Conservation (phyloP, 2,113 vertebrate species). For the Cavia porcellus region DNA sequence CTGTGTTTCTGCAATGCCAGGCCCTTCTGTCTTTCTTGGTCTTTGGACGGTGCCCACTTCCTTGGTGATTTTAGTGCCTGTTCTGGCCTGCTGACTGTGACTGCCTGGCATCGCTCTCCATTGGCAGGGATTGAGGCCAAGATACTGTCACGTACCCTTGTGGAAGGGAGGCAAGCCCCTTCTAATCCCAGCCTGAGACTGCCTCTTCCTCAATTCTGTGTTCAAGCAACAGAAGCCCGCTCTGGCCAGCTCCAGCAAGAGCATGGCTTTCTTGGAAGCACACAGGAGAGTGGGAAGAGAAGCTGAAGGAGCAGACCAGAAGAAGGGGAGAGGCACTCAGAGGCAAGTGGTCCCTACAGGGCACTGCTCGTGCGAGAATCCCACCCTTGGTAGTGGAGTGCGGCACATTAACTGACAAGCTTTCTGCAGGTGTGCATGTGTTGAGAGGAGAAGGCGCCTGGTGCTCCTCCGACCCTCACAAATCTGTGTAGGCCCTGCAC, state of each 20-base stretch:
- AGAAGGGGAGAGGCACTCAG: background rate
- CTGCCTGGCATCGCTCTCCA: constrained; percentile 16
- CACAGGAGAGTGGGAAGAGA: background rate
- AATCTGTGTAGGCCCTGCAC: background rate
- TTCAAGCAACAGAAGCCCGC: background rate
- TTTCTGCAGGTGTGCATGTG: background rate
- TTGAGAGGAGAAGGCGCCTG: background rate
- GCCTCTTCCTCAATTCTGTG: background rate
- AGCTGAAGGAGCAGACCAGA: background rate
- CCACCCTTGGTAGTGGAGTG: background rate
- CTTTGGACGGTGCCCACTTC: constrained; percentile 9
- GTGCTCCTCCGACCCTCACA: background rate
- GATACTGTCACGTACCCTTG: background rate
- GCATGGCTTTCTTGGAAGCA: background rate
- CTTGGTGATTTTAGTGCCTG: background rate
- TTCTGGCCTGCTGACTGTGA: background rate
- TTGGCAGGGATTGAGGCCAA: background rate
- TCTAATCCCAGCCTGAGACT: background rate
- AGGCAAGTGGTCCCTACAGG: background rate
- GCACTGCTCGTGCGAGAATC: background rate
- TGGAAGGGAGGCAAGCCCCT: background rate
- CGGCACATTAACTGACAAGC: background rate
- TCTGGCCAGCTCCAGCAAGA: background rate
- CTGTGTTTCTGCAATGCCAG: constrained; percentile 46
- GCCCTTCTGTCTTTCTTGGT: constrained; percentile 2